Percentiles rank a stretch among this genome's conserved stretches.
These are phyloP conservation scores for Myocastor coypus DNA, from an alignment of 2,113 vertebrate genomes.

Conservation along the genomic window DNA sequence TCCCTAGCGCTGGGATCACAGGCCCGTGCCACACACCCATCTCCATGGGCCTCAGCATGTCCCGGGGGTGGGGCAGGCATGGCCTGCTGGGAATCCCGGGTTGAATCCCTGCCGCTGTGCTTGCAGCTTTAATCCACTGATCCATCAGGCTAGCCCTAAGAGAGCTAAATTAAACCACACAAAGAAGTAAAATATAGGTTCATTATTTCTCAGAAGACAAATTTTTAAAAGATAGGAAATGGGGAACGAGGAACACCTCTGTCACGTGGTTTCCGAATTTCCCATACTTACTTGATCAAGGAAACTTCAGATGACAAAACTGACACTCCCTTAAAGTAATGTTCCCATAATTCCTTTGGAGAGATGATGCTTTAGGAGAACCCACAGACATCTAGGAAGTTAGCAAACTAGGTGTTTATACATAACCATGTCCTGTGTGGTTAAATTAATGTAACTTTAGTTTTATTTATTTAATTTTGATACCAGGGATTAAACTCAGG, in stretches of 20 bases:
- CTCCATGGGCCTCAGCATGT: no score
- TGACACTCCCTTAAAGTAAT: neutral
- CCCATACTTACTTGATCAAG: neutral
- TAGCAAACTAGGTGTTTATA: neutral
- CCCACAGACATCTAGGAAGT: slow-evolving; percentile 4
- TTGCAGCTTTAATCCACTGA: no score
- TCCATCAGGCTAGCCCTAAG: neutral
- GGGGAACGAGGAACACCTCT: neutral
- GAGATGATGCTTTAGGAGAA: slow-evolving; percentile 8
- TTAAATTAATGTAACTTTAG: slow-evolving; percentile 44
- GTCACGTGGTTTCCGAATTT: neutral
- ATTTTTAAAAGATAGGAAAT: neutral
- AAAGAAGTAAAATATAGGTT: neutral
- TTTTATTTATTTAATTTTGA: neutral
- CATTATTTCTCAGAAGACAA: neutral
- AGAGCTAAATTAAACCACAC: neutral
- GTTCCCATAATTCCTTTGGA: neutral
- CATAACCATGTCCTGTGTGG: neutral
- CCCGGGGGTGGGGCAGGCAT: no score
- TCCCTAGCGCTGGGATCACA: no score
- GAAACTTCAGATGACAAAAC: neutral
- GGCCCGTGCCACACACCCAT: no score
- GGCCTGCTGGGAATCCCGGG: no score
- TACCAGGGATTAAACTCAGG: no score
- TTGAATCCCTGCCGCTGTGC: no score